Evolutionary conservation across 1,140 invertebrate species (phyloP).

Genomic region (Saxidomus purpurata): DNA sequence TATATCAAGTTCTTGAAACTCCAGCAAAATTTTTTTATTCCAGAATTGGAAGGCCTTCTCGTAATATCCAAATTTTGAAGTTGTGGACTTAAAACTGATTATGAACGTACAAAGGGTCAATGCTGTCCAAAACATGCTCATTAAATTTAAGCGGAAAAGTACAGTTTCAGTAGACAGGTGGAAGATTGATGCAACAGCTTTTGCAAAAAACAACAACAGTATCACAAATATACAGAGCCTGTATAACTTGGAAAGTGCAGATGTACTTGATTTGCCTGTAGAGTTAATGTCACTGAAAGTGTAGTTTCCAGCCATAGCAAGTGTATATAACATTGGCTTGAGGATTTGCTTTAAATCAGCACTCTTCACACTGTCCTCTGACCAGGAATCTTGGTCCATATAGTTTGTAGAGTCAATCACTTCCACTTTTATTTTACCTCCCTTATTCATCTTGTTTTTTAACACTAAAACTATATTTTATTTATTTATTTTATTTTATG

Average conservation of each 20-base stretch:
- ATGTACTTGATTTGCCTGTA: background rate
- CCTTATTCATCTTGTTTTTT: background rate
- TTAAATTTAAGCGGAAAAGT: background rate
- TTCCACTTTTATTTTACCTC: background rate
- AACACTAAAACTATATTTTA: background rate
- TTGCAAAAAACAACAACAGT: background rate
- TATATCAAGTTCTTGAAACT: background rate
- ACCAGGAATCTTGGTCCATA: background rate
- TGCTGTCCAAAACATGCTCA: background rate
- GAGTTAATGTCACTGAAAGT: conserved; percentile 29
- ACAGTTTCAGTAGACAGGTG: background rate
- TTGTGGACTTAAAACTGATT: background rate
- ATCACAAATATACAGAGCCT: background rate
- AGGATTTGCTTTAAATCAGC: conserved; percentile 1
- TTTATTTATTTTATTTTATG: too few species aligned
- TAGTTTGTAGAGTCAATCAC: background rate
- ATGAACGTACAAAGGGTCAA: background rate
- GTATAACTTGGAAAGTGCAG: background rate
- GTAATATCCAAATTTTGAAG: conserved; percentile 4
- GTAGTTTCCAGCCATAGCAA: conserved; percentile 30
- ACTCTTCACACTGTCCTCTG: background rate
- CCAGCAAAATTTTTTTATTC: conserved; percentile 17
- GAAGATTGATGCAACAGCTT: background rate
- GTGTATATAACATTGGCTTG: background rate
- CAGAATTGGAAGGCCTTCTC: background rate